Evolutionary conservation across 2,888 invertebrate genomes (phyloP), one percentile per base, ranked within the genome.

Genomic region (Rutpela maculata): DNA sequence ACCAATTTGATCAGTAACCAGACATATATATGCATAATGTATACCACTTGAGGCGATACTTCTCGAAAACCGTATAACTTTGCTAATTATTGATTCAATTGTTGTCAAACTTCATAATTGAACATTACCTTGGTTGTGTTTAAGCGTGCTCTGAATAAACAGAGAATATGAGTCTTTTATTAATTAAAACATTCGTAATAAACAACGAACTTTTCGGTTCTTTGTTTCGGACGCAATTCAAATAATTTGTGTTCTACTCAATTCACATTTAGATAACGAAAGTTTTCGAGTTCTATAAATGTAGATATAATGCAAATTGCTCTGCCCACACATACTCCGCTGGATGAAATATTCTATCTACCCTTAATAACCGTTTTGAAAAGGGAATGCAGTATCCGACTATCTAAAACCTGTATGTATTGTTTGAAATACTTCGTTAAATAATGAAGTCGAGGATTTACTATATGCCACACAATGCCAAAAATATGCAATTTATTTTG

Each of bases 181-280:
- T 67, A 67, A 67, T 67, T 70, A 70, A 70, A 59, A 70, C 43
- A 70, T 70, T 60, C 56, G 22, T 22, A 19, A 43, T 56, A 70
- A 59, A 59, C 57, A 69, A 50, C 18, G 22, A 60, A 59, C 43
- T 60, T 70, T 70, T 70, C 9, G 60, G 38, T 18, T 70, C 70
- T 60, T 70, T 38, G 59, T 60, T 59, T 43, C 10, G 22, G 35
- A n/a, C 18, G 70, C 22, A 70, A 70, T 60, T 43, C 43, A 70
- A 38, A 60, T 70, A 38, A 70, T 70, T 70, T 59, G 57, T 43
- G 15, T 70, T 70, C 50, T 18, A 60, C n/a, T 60, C 70, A 60
- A 19, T 26, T 50, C 67, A n/a, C 55, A n/a, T 67, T 15, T 50
- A 67, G 67, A 67, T 67, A 67, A 55, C 55, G 50, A 67, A 67